phyloP scores from a whole-genome alignment of 2,888 invertebrate species.

The Mimachlamys varia region DNA sequence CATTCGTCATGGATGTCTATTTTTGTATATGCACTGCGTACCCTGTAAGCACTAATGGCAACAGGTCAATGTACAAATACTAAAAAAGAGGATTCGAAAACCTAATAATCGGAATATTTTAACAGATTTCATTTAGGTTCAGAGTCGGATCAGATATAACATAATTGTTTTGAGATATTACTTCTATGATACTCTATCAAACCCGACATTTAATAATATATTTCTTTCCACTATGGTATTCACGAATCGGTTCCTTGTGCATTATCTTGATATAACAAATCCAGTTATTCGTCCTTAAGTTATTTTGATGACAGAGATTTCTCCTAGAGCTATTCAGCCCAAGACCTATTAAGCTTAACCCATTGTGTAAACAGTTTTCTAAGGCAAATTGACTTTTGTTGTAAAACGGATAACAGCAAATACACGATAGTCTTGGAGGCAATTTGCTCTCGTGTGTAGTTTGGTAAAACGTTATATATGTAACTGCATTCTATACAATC shows the following conservation, averaged over 20 bases:
- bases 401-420: background rate
- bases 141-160: no score
- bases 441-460: background rate
- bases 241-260: background rate
- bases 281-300: background rate
- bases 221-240: background rate
- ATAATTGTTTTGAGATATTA: no score
- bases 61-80: no score
- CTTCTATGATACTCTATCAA: no score
- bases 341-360: background rate
- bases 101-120: no score
- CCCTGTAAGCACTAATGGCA: no score
- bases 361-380: background rate
- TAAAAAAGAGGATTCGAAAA: no score
- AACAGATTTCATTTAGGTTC: no score
- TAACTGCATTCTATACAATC: background rate
- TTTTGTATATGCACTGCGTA: no score
- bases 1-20: no score
- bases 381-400: constrained; percentile 4
- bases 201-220: background rate
- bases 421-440: background rate
- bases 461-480: background rate
- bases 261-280: background rate
- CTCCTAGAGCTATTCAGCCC: background rate
- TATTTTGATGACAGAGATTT: background rate